phyloP scores from a whole-genome alignment of 2,113 vertebrate species.

The Daboia siamensis region DNA sequence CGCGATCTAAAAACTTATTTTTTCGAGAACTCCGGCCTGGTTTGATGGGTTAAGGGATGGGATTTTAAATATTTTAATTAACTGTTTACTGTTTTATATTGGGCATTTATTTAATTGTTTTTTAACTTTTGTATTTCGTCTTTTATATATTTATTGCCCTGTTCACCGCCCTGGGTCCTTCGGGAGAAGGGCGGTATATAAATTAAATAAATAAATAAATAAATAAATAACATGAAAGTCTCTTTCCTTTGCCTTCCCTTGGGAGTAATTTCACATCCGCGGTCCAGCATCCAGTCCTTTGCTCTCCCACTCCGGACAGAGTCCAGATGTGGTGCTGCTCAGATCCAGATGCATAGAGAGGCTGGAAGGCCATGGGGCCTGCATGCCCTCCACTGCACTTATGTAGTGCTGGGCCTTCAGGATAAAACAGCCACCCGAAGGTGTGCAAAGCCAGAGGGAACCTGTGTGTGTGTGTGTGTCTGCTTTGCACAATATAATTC shows the following conservation, averaged over 20 bases:
- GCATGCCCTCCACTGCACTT: fast-evolving
- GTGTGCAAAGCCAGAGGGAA: neutral
- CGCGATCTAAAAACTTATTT: too few relatives aligned
- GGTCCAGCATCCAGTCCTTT: neutral
- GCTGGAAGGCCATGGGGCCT: neutral
- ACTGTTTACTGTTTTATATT: too few relatives aligned
- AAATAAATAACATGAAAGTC: neutral
- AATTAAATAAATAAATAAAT: too few relatives aligned
- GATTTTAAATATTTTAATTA: too few relatives aligned
- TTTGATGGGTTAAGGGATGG: too few relatives aligned
- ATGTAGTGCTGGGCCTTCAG: neutral
- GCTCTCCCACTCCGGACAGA: neutral
- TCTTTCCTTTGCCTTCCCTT: neutral
- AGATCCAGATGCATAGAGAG: neutral
- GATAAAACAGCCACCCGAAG: neutral
- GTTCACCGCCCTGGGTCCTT: too few relatives aligned
- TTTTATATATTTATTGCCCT: too few relatives aligned
- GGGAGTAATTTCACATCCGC: neutral
- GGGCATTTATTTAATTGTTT: too few relatives aligned
- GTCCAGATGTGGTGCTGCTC: neutral
- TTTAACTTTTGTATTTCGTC: too few relatives aligned
- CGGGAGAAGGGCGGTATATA: too few relatives aligned
- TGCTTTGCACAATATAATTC: neutral
- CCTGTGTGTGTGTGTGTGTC: too few relatives aligned
- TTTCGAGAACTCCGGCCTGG: too few relatives aligned